phyloP scores from a whole-genome alignment of 2,797 vertebrate species.

The Bovichtus variegatus region DNA sequence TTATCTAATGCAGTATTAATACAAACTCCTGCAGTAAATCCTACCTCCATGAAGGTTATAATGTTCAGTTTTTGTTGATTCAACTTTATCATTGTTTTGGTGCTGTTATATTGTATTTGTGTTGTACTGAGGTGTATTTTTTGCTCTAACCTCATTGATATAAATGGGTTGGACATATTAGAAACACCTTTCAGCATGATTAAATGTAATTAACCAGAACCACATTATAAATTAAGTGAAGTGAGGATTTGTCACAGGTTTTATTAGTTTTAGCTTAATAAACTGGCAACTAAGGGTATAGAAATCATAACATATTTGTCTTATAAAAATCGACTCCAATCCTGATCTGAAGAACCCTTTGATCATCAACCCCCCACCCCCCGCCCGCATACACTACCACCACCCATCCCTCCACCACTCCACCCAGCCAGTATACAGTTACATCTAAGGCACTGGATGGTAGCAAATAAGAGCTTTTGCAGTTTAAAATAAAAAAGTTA shows the following conservation, averaged over 20 bases:
- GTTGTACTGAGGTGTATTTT: neutral
- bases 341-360: conserved; percentile 10
- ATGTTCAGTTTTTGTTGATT: neutral
- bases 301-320: neutral
- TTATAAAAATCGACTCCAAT: neutral
- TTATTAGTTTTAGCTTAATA: neutral
- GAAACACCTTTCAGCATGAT: neutral
- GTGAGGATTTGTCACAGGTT: neutral
- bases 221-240: neutral
- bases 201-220: neutral
- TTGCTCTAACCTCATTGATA: neutral
- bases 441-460: conserved; percentile 50
- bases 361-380: neutral
- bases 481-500: neutral
- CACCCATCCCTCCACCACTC: conserved; percentile 25
- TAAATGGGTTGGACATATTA: neutral
- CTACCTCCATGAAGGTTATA: neutral
- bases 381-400: conserved; percentile 1
- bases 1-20: too few relatives aligned
- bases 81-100: neutral
- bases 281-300: neutral
- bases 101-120: neutral
- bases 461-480: conserved; percentile 21
- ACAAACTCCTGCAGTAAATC: neutral
- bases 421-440: conserved; percentile 21